Base-by-base conservation (phyloP, 2,888 invertebrate species). In the Arrhopalites spinosus region DNA sequence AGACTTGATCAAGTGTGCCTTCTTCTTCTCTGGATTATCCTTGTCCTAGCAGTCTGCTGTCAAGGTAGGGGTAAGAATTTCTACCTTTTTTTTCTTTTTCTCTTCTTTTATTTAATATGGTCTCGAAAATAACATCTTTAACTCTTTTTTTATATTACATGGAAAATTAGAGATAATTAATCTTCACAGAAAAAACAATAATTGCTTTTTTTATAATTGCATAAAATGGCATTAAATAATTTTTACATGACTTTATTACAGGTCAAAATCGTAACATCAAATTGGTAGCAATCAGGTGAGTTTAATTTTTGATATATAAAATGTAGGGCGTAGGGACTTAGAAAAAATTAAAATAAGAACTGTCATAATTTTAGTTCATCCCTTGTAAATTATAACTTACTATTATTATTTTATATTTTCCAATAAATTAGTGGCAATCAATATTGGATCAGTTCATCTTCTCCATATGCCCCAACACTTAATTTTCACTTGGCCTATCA, bases 401-500 rank as follows among this genome's bases (percentile, higher is more conserved):
- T n/a, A n/a, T n/a, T n/a, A n/a, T n/a, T n/a, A n/a, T n/a, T n/a
- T n/a, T n/a, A n/a, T n/a, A n/a, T n/a, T n/a, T n/a, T n/a, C n/a
- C n/a, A n/a, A n/a, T n/a, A n/a, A n/a, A n/a, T n/a, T n/a, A 82
- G 79, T 27, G 79, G 78, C 47, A 81, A 80, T 61, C 82, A 83
- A 72, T 84, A 84, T 76, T 83, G 83, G 81, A 80, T 82, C 75
- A 80, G 80, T 66, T 78, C 81, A 68, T 78, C 81, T 5, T 80
- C 80, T 63, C 83, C 83, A 2, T 82, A 83, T 77, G 82, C 83
- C 7, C 83, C 84, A 1, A 75, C 74, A 50, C 74, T 81, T 25
- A 93, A 94, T 87, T 94, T 92, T 85, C 93, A 92, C 88, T 88
- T 94, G 84, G 93, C 94, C 67, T 94, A 94, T 86, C 93, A 94